These are phyloP conservation scores for Nymphalis c-album DNA, from an alignment of 2,888 invertebrate species.

Conservation along the genomic window DNA sequence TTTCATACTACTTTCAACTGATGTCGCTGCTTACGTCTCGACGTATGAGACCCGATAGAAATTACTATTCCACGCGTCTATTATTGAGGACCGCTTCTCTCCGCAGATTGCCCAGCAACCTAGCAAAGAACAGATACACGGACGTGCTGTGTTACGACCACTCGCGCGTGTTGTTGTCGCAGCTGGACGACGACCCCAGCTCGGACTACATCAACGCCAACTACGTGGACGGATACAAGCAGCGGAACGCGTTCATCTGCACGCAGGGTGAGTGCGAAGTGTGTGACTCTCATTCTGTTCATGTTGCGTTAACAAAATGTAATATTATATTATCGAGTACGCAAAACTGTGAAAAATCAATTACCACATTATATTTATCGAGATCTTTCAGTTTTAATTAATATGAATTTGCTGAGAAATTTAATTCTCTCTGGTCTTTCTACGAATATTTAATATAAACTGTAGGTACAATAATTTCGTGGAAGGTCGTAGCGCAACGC, in stretches of 20 bases:
- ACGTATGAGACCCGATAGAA: no score
- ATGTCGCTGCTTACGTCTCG: no score
- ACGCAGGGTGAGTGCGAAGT: conserved; percentile 88
- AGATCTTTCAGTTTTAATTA: not conserved
- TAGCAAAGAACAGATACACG: conserved; percentile 94
- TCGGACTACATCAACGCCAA: conserved; percentile 98
- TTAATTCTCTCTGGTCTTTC: not conserved
- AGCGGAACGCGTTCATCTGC: conserved; percentile 98
- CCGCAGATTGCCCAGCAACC: conserved; percentile 80
- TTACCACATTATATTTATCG: no score
- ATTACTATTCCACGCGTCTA: no score
- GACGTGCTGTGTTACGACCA: conserved; percentile 98
- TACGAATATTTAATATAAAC: not conserved
- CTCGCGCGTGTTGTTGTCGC: conserved; percentile 92
- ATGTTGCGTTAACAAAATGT: no score
- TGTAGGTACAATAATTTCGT: not conserved
- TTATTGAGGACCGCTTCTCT: not conserved
- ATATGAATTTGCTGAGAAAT: not conserved
- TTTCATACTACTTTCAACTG: no score
- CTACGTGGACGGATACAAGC: conserved; percentile 98
- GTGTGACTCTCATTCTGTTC: no score
- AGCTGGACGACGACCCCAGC: conserved; percentile 86
- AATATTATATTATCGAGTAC: no score
- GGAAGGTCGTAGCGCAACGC: not conserved
- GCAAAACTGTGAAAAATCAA: no score